phyloP scores from a whole-genome alignment of 2,113 vertebrate species.

The Muscicapa adusta region DNA sequence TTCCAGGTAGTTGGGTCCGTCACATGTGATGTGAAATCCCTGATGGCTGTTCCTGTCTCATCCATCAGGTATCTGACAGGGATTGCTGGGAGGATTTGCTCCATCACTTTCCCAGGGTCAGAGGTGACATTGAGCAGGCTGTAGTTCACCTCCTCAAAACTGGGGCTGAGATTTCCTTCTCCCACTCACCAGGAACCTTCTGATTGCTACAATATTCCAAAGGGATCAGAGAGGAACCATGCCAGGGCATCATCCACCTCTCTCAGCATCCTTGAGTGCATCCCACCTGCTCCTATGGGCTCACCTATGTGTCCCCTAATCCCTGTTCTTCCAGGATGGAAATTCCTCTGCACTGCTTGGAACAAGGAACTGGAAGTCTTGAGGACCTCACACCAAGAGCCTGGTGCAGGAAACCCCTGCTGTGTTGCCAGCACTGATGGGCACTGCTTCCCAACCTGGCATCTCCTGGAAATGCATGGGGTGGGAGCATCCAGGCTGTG shows the following conservation, averaged over 20 bases:
- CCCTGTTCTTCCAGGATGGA: not conserved
- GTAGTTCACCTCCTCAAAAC: not conserved
- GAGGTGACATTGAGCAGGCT: not conserved
- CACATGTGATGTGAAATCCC: not conserved
- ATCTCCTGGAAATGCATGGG: not conserved
- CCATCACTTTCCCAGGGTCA: not conserved
- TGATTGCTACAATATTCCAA: not conserved
- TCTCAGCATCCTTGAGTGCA: not conserved
- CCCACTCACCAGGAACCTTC: not conserved
- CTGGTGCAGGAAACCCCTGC: not conserved
- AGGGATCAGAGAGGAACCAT: not conserved
- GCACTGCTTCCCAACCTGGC: not conserved
- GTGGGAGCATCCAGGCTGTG: not conserved
- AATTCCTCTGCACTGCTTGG: not conserved
- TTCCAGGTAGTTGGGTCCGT: not conserved
- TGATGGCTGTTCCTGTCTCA: not conserved
- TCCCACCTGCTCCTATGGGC: not conserved
- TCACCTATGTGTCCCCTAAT: not conserved
- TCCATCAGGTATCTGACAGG: not conserved
- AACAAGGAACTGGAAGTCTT: not conserved
- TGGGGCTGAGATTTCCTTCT: not conserved
- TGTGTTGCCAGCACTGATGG: not conserved
- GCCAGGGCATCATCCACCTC: not conserved
- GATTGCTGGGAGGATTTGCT: not conserved
- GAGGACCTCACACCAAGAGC: not conserved